Base-by-base conservation (phyloP, 2,888 invertebrate genomes). In the Resseliella maxima region DNA sequence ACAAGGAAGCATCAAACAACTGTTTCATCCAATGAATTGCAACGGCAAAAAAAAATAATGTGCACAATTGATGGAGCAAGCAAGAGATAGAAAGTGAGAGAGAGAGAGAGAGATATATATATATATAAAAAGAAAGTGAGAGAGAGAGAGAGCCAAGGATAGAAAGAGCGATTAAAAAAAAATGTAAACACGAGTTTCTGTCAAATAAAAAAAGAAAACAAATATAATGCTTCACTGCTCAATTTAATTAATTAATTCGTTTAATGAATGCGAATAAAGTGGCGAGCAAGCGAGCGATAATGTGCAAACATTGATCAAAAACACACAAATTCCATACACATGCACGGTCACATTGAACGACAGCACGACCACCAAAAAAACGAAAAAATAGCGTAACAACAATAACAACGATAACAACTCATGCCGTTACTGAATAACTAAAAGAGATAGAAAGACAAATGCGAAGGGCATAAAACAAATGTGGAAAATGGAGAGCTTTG, bases 261-360 rank as follows among this genome's bases (percentile, higher is more conserved):
- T 83, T 38, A 83, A 83, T 83, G 83, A 83, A 83, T 83, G 38
- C 38, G 83, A 83, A 83, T 83, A 83, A 83, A 38, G 83, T 83
- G 83, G 83, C 41, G 38, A 83, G 38, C 83, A 83, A 24, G 83
- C 41, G 38, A 83, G 83, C 41, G 83, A 83, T 83, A 83, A 83
- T 83, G 83, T 83, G 83, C 83, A 83, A 83, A 83, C 83, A 83
- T 83, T 83, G 83, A 83, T 83, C 83, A 83, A 83, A 83, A 83
- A 83, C 83, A 38, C 38, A 83, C 38, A 83, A 83, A 83, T 24
- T 38, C 38, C 72, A 35, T 31, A 72, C 72, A 72, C 27, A 72
- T 72, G 27, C 72, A 35, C 15, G 35, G 31, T 72, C 46, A 50
- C 46, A 50, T 18, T 50, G 46, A 50, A 50, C 46, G 46, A 50